phyloP scores from a whole-genome alignment of 2,797 vertebrate species.

The Leucoraja ocellata region DNA sequence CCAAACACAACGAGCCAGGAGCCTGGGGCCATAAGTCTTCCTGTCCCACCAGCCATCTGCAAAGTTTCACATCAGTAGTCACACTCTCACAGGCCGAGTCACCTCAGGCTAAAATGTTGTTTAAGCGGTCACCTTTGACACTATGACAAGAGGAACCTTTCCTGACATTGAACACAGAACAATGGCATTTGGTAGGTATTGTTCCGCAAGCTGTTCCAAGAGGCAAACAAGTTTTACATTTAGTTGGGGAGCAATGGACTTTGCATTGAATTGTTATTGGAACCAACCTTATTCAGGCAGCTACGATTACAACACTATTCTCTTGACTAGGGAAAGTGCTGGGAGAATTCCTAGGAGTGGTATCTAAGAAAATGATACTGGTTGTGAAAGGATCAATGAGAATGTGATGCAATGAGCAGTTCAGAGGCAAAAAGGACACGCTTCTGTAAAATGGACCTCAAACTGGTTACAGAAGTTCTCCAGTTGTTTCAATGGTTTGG shows the following conservation, averaged over 20 bases:
- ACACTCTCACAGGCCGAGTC: not conserved
- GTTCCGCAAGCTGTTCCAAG: not conserved
- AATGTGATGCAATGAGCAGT: not conserved
- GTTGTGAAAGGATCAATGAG: not conserved
- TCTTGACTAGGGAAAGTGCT: not conserved
- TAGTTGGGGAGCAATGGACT: not conserved
- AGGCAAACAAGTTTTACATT: not conserved
- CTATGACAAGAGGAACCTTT: not conserved
- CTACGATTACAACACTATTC: not conserved
- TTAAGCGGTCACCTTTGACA: constrained; percentile 24
- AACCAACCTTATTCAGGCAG: not conserved
- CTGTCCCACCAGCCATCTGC: not conserved
- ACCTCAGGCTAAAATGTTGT: not conserved
- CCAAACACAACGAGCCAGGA: not conserved
- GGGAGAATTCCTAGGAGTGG: not conserved
- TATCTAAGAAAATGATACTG: not conserved
- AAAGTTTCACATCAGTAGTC: not conserved
- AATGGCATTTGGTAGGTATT: not conserved
- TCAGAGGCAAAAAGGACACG: not conserved
- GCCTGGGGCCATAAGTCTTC: not conserved
- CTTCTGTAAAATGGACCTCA: not conserved
- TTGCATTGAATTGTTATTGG: not conserved
- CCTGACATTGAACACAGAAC: not conserved
- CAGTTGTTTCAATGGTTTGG: not conserved
- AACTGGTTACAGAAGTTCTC: not conserved